These are phyloP conservation scores for Grus americana DNA, from an alignment of 2,113 vertebrate genomes.

Conservation along the genomic window DNA sequence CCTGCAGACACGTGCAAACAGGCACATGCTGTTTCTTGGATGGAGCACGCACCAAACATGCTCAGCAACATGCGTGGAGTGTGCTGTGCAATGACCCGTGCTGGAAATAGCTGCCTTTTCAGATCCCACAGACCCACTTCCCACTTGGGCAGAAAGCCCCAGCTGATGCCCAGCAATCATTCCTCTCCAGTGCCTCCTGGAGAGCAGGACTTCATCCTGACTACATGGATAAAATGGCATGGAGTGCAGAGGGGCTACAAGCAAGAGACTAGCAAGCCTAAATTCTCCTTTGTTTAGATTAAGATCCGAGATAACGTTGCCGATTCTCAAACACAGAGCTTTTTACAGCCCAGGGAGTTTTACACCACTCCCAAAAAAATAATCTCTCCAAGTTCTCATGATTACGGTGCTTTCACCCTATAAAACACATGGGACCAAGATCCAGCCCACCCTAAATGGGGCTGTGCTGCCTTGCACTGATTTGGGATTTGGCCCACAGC, in stretches of 20 bases:
- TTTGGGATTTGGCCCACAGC: background rate
- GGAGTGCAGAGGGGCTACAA: background rate
- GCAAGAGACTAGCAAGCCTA: background rate
- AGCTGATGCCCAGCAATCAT: background rate
- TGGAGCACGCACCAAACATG: rapidly evolving
- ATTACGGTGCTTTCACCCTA: background rate
- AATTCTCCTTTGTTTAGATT: background rate
- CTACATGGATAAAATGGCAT: background rate
- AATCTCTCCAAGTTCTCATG: background rate
- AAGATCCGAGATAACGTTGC: background rate
- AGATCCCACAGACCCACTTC: background rate
- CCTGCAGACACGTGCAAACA: background rate
- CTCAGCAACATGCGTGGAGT: rapidly evolving
- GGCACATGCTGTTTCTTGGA: background rate
- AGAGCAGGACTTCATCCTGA: background rate
- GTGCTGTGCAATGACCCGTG: rapidly evolving
- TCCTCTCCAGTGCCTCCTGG: background rate
- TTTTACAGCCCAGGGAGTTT: background rate
- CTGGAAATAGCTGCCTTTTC: background rate
- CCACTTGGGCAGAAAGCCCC: background rate
- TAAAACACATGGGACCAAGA: background rate
- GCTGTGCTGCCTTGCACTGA: background rate
- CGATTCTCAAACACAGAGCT: background rate
- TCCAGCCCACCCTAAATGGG: background rate
- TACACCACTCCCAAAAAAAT: background rate